Evolutionary conservation across 2,797 vertebrate species (phyloP), one percentile per base, ranked within the genome.

Genomic region (Phoxinus dragarum): DNA sequence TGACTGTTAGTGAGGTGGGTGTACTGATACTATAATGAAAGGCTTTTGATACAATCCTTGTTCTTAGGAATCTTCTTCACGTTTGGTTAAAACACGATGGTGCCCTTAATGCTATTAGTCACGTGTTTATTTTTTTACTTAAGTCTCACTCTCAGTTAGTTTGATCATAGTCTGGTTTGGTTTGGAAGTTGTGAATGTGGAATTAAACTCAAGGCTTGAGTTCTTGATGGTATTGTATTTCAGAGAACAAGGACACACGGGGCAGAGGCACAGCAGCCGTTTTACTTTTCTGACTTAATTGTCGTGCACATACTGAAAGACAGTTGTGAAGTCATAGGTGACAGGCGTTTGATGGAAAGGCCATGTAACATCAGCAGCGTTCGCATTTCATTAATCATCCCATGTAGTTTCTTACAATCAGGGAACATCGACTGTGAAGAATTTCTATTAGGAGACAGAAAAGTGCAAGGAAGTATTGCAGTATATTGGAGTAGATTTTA

Each of bases 31-130:
- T 1, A 73, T 72, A 38, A 80, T 34, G 27, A 83, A 81, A 67
- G 52, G 31, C 21, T 56, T 81, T 71, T 81, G 67, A 71, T 19
- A 69, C 69, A 74, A 40, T 36, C 36, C 61, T 82, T 44, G 64
- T 44, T 77, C 42, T 82, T 54, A 61, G 80, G 61, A 84, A 31
- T 84, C 71, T 77, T 87, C 82, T 36, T 71, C 59, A 74, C 76
- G 84, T 36, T 42, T 54, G 4, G 27, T 52, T 71, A 47, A 40
- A 84, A 67, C 64, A 61, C 49, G 59, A 84, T 67, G 72, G 72
- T 56, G 61, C 72, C 81, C 81, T 16, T 6, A 68, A 80, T 80
- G 16, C 9, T 73, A 16, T 47, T 38, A 76, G 68, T 80, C 76
- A 80, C 4, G 17, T 49, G 68, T 87, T 80, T 73, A 56, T 73